Evolutionary conservation across 2,888 invertebrate genomes (phyloP), one percentile per base, ranked within the genome.

Genomic region (Balanococcus diminutus): DNA sequence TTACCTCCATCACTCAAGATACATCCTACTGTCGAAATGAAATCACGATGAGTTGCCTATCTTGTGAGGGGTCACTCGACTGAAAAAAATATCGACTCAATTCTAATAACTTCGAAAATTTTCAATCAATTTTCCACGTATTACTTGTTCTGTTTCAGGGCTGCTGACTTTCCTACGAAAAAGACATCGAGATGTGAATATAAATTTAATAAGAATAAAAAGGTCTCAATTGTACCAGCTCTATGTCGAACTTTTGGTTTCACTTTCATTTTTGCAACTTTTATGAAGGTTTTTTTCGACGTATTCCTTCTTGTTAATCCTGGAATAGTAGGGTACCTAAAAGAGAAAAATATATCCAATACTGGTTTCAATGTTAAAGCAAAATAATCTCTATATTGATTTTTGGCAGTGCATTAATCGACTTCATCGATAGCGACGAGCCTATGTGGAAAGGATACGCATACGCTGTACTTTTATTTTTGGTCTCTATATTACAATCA

Each of bases 211-310:
- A 75, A 42, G 42, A 6, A 16, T 0, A 61, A 19, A 16, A 25
- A 5, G 9, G 96, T 96, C 0, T 97, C 96, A 0, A 94, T 99
- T 88, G 91, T 97, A 89, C 94, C 94, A 42, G 95, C 96, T 0
- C 91, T 99, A 81, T 92, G 95, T 88, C 93, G 94, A 89, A 95
- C 97, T 4, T 98, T 98, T 90, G 96, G 98, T 1, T 8, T 6
- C 14, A 56, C 56, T 2, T 56, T 56, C 2, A 8, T 56, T 19
- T 22, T 56, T 19, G 22, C 22, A 19, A 56, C 56, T 1, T 11
- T 22, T 0, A 4, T 56, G 9, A 56, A 56, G 22, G 1, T 56
- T 2, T 11, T 56, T 8, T 9, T 11, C 1, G 56, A 56, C 22
- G 14, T 22, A 9, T 56, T 56, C 1, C 8, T 22, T 5, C 22